Percentiles rank a stretch among this genome's conserved stretches.
phyloP scores from a whole-genome alignment of 2,888 invertebrate genomes.

The Netelia inedita region DNA sequence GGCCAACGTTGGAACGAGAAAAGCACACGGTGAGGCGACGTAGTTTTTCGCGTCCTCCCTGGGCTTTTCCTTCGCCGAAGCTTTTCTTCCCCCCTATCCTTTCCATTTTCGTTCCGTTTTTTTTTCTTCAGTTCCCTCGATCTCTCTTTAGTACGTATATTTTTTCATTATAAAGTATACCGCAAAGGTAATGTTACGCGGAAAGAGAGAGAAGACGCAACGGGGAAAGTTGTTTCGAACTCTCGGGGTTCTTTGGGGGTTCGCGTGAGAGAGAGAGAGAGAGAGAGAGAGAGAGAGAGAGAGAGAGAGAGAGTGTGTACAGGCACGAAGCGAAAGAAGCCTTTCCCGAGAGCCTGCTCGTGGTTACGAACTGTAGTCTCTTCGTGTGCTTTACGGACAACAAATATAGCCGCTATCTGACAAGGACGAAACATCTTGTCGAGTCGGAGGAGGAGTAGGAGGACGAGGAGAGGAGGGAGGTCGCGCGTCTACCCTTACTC shows the following conservation, averaged over 20 bases:
- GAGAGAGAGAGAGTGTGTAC: background rate
- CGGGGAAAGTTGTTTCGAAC: constrained; percentile 45
- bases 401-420: constrained; percentile 33
- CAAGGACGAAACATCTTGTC: constrained; percentile 44
- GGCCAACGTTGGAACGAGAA: constrained; percentile 30
- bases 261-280: background rate
- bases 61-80: constrained; percentile 8
- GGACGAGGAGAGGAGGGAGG: background rate
- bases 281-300: background rate
- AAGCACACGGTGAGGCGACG: constrained; percentile 25
- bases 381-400: constrained; percentile 25
- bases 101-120: background rate
- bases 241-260: background rate
- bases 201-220: background rate
- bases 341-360: constrained; percentile 24
- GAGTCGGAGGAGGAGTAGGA: too few species aligned
- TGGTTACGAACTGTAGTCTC: background rate
- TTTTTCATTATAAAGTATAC: constrained; percentile 62
- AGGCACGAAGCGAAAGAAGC: background rate
- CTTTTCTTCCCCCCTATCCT: background rate
- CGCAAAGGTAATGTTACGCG: background rate
- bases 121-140: constrained; percentile 11
- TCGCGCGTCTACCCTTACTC: constrained; percentile 34
- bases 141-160: constrained; percentile 59
- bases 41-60: constrained; percentile 45